A percentile compares a stretch with the other conserved stretches of the same genome.
Conservation (phyloP, 2,797 vertebrate genomes). For the Myotis myotis region DNA sequence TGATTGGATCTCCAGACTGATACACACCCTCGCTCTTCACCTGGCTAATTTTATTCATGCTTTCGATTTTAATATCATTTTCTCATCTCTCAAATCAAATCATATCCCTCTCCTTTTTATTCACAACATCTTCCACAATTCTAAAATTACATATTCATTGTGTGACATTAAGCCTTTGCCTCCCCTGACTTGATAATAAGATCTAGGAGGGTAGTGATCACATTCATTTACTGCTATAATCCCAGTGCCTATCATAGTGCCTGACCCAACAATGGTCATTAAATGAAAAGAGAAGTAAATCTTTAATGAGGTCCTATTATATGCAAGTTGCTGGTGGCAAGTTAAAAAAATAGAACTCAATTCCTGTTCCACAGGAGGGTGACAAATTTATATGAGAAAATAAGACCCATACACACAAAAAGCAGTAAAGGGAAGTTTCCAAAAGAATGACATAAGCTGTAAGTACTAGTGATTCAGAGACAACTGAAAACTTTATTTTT, state of each 20-base stretch:
- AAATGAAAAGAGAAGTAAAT: not conserved
- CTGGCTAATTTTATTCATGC: not conserved
- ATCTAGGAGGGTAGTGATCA: not conserved
- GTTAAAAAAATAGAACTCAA: not conserved
- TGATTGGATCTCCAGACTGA: not conserved
- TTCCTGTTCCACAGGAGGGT: not conserved
- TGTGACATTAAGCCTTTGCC: not conserved
- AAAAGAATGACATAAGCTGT: not conserved
- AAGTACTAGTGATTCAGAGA: not conserved
- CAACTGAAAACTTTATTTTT: not conserved
- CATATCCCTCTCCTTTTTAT: not conserved
- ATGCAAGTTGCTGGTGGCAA: not conserved
- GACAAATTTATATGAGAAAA: not conserved
- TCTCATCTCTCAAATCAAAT: not conserved
- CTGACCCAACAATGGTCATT: not conserved
- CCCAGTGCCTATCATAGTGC: not conserved
- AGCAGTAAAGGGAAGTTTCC: not conserved
- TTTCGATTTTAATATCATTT: not conserved
- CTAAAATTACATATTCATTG: not conserved
- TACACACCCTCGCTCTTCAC: not conserved
- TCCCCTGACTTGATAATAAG: not conserved
- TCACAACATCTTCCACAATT: not conserved
- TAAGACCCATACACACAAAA: not conserved
- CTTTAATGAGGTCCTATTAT: not conserved
- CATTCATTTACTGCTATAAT: not conserved